Base-by-base conservation (phyloP, 30 jellyfish, hydroid and myxozoan genomes). In the Nemopilema nomurai region DNA sequence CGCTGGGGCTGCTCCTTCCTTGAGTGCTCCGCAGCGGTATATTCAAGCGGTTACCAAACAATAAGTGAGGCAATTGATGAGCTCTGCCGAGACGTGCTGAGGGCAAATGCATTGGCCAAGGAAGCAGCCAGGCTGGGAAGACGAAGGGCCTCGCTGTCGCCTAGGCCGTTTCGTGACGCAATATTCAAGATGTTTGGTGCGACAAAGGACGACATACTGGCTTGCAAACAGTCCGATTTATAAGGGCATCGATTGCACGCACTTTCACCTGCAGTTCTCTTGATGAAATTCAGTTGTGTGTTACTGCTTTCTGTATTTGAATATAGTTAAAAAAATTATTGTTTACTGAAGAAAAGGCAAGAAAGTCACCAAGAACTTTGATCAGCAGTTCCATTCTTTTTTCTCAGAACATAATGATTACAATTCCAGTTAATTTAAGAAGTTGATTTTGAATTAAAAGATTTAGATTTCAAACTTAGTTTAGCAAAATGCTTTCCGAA, bases 11-110 rank as follows among this genome's bases (percentile, higher is more conserved):
- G 91, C 78, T 74, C 89, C 57, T 80, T 72, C 72, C 87, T 76
- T 20, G 97, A 90, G 82, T 72, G 97, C 70, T 90, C 97, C 18
- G 97, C 97, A 18, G 95, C 97, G 1, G 89, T 68, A 65, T 89
- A 65, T 22, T 25, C 88, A 17, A 69, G 79, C 49, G 97, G 97
- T 24, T 89, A 89, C 41, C 77, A 76, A 23, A 85, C 87, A 28
- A 79, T 89, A 0, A 81, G 97, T 62, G 97, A 68, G 1, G 97
- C 90, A 1, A 89, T 89, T 28, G 86, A 57, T 16, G 97, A 82
- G 50, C 68, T 83, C 1, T 77, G 97, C 50, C 90, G 82, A 76
- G 93, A 82, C 29, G 93, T 89, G 23, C 31, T 89, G 20, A 51
- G 80, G 13, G 18, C 57, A 29, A 76, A 77, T 62, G 90, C 74